Evolutionary conservation across 2,888 invertebrate genomes (phyloP).

Genomic region (Tyria jacobaeae): DNA sequence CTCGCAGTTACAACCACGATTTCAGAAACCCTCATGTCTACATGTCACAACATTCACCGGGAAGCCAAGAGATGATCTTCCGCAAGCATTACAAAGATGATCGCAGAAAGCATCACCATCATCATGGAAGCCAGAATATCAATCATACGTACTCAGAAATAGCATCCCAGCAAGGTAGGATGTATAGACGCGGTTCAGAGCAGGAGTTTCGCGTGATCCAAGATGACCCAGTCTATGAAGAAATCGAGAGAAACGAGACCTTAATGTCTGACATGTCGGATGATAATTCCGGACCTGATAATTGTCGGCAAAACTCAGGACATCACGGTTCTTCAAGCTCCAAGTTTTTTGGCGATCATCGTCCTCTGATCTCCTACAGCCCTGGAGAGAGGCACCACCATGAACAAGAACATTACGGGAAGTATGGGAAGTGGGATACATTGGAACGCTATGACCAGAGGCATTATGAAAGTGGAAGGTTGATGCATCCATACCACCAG

Average conservation of each 20-base stretch:
- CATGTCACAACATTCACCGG: constrained; percentile 82
- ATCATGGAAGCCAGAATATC: constrained; percentile 86
- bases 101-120: constrained; percentile 81
- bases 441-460: constrained; percentile 83
- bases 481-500: constrained; percentile 84
- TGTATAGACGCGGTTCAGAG: constrained; percentile 84
- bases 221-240: constrained; percentile 94
- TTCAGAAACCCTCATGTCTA: constrained; percentile 81
- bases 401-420: constrained; percentile 80
- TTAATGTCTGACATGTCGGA: constrained; percentile 92
- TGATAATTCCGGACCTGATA: constrained; percentile 88
- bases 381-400: constrained; percentile 88
- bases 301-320: constrained; percentile 89
- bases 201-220: constrained; percentile 86
- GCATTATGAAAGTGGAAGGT: constrained; percentile 82
- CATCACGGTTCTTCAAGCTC: constrained; percentile 85
- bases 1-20: constrained; percentile 82
- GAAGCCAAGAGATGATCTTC: constrained; percentile 81
- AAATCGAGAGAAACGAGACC: constrained; percentile 91
- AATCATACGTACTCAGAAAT: constrained; percentile 94
- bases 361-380: constrained; percentile 93
- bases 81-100: constrained; percentile 82
- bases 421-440: constrained; percentile 84
- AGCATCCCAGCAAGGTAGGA: constrained; percentile 79
- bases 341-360: constrained; percentile 92